Evolutionary conservation across 2,888 invertebrate species (phyloP).

Genomic region (Hyles lineata): DNA sequence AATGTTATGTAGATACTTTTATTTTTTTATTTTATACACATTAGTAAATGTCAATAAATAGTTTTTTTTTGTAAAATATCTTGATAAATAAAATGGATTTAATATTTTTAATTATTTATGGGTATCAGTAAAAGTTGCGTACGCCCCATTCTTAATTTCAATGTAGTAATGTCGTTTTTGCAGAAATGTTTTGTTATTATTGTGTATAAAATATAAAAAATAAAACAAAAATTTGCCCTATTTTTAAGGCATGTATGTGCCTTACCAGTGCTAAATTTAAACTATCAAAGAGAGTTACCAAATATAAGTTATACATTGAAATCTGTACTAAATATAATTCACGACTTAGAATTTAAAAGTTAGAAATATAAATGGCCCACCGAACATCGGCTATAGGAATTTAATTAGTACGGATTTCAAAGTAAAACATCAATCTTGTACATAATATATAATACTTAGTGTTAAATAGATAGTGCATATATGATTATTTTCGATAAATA

Average conservation of each 20-base stretch:
- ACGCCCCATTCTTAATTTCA: too few relatives aligned
- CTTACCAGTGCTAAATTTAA: conserved; percentile 22
- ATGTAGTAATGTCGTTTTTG: too few relatives aligned
- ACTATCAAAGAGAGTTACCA: conserved; percentile 57
- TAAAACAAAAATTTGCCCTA: too few relatives aligned
- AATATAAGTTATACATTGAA: conserved; percentile 37
- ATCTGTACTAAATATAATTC: neutral
- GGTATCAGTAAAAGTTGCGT: too few relatives aligned
- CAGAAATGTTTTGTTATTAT: too few relatives aligned
- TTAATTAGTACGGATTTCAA: conserved; percentile 1
- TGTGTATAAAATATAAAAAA: too few relatives aligned
- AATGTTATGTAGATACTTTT: too few relatives aligned
- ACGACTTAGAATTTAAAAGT: conserved; percentile 28
- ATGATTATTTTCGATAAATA: neutral
- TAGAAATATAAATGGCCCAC: conserved; percentile 5
- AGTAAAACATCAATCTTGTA: neutral
- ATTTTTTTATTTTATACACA: too few relatives aligned
- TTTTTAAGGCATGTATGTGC: neutral
- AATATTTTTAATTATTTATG: too few relatives aligned
- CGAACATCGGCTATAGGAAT: conserved; percentile 3
- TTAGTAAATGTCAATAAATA: too few relatives aligned
- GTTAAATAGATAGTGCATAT: neutral
- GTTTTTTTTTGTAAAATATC: too few relatives aligned
- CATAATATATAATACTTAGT: neutral
- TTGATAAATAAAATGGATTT: too few relatives aligned